phyloP scores from a whole-genome alignment of 2,797 vertebrate species.

The Lepidocolaptes lacrymiger region DNA sequence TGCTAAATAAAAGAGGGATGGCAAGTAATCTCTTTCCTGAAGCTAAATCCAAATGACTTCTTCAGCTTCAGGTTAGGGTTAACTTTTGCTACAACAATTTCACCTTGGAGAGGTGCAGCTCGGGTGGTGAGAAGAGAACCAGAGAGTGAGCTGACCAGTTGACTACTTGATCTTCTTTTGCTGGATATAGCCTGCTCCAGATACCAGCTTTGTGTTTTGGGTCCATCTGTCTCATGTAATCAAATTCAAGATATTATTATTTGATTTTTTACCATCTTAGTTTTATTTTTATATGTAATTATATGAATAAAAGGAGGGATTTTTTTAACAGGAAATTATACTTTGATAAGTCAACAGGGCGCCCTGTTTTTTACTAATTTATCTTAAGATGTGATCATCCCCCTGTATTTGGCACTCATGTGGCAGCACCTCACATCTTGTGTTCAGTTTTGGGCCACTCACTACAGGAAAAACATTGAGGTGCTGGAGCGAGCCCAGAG shows the following conservation, averaged over 20 bases:
- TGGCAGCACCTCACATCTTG: neutral
- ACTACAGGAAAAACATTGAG: neutral
- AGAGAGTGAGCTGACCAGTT: neutral
- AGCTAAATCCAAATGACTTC: neutral
- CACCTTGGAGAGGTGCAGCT: neutral
- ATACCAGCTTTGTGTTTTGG: neutral
- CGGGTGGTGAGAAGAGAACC: neutral
- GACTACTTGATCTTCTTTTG: neutral
- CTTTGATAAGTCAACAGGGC: neutral
- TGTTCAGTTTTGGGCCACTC: neutral
- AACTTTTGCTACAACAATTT: neutral
- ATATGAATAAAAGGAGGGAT: fast-evolving
- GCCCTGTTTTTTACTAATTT: neutral
- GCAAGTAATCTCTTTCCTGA: neutral
- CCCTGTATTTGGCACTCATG: neutral
- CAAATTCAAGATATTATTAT: neutral
- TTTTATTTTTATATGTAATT: neutral
- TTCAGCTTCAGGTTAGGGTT: neutral
- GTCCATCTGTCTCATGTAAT: neutral
- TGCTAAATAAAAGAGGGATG: neutral
- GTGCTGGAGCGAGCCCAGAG: fast-evolving
- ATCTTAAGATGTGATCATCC: neutral
- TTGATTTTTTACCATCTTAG: neutral
- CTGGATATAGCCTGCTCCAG: neutral
- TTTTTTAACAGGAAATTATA: neutral